phyloP scores from a whole-genome alignment of 2,797 vertebrate genomes.

The Amblyraja radiata region DNA sequence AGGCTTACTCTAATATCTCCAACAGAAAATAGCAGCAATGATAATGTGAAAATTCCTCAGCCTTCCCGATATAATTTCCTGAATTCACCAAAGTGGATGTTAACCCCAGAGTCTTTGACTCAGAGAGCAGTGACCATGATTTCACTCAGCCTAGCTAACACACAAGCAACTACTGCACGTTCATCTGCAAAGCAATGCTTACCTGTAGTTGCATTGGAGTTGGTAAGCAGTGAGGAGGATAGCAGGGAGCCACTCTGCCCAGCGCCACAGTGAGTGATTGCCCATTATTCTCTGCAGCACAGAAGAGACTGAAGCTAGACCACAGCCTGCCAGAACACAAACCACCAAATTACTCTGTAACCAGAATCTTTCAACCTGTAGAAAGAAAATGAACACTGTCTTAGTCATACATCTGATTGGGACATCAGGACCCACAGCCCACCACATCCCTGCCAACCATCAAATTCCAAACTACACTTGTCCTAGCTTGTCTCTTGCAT shows the following conservation, averaged over 20 bases:
- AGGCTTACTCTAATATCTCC: not conserved
- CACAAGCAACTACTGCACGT: no score
- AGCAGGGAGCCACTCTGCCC: slow-evolving; percentile 70
- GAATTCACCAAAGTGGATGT: not conserved
- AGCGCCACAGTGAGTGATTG: slow-evolving; percentile 50
- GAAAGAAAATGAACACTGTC: slow-evolving; percentile 1
- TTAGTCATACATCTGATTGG: no score
- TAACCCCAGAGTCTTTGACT: not conserved
- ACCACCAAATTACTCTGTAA: slow-evolving; percentile 83
- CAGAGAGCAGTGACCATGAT: not conserved
- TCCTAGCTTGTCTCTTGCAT: no score
- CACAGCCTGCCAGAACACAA: slow-evolving; percentile 80
- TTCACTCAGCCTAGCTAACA: not conserved
- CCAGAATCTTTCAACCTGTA: slow-evolving; percentile 94
- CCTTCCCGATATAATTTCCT: not conserved
- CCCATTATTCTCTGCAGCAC: slow-evolving; percentile 54
- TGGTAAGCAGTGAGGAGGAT: slow-evolving; percentile 63
- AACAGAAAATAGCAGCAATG: not conserved
- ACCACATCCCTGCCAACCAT: no score
- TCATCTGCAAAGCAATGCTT: slow-evolving; percentile 17
- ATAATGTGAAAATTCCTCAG: not conserved
- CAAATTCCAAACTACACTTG: no score
- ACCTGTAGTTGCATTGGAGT: slow-evolving; percentile 79
- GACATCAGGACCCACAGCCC: no score
- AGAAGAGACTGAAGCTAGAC: slow-evolving; percentile 56